Evolutionary conservation across 1,140 invertebrate species (phyloP), one percentile per base, ranked within the genome.

Genomic region (Eriocheir sinensis): DNA sequence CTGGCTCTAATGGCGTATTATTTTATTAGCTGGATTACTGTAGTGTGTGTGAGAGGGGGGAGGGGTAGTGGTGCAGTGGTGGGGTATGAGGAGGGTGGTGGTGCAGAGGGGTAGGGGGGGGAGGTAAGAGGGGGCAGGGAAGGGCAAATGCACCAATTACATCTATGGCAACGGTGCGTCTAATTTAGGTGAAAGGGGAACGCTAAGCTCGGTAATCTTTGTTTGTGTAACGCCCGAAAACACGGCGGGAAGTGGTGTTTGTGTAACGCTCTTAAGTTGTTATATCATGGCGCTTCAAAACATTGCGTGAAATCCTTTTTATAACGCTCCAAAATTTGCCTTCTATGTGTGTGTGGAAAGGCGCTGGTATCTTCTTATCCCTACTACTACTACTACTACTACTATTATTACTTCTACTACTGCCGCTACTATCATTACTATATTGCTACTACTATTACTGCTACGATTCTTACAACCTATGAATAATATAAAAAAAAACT

Each of bases 11-110:
- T 94, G 93, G 93, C 53, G 60, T 80, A 90, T 94, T 89, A 94
- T 94, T 94, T 94, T 90, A 94, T 94, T 94, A 94, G 93, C 38
- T 34, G 93, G 92, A 94, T 94, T 90, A 94, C 83, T 44, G 53
- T 60, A 36, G 89, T 91, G 89, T 91, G 53, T 60, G 89, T 15
- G 41, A 36, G 91, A 83, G 60, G 38, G 27, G 40, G n/a, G 41
- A 83, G 93, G 89, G 44, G 6, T 36, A n/a, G n/a, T n/a, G n/a
- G n/a, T n/a, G n/a, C n/a, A n/a, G n/a, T n/a, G n/a, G n/a, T n/a
- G n/a, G n/a, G n/a, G n/a, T n/a, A n/a, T n/a, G n/a, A n/a, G n/a
- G n/a, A n/a, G n/a, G n/a, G n/a, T n/a, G n/a, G n/a, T n/a, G n/a
- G n/a, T n/a, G n/a, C n/a, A n/a, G n/a, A n/a, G n/a, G n/a, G n/a